Evolutionary conservation across 2,888 invertebrate species (phyloP), one percentile per base, ranked within the genome.

Genomic region (Spilosoma lubricipeda): DNA sequence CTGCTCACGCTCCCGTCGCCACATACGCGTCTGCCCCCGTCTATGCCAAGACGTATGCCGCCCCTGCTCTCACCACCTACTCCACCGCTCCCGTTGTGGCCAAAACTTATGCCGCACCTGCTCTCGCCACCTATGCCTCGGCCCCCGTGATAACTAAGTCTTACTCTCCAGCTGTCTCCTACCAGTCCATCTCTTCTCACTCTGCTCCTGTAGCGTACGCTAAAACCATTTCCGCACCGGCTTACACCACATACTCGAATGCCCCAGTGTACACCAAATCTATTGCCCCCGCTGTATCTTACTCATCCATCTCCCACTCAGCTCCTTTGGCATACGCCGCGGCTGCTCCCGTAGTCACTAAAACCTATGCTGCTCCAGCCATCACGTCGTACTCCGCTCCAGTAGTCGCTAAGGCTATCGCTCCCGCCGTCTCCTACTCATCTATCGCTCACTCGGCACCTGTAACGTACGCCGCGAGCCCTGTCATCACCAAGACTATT

Each of bases 141-240:
- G 91, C 91, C 67, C 91, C 91, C 48, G 84, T 86, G n/a, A 86
- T 87, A 76, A 88, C 91, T 74, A 89, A 90, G 84, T 90, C 93
- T 78, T 90, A 91, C 80, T 87, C 93, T 64, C 88, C 91, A 48
- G 89, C 88, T 36, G 86, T 87, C 45, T 87, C 86, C 59, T 86
- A 89, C 82, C 85, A 86, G 74, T 82, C 88, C n/a, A 78, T 86
- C 83, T 83, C 90, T n/a, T 89, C 93, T 75, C 90, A 91, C 80
- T 87, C 94, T 42, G 94, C 96, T 4, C 90, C 90, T 9, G 71
- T 90, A 20, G 82, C 89, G 1, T 75, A 76, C 72, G 80, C 90
- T 42, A 86, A 81, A 90, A 90, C 81, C 86, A 83, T 85, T 68
- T 86, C 86, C 70, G 84, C 82, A 0, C 89, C 88, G 27, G 84